Conservation (phyloP, 2,888 invertebrate species). For the Stenoptilia bipunctidactyla region DNA sequence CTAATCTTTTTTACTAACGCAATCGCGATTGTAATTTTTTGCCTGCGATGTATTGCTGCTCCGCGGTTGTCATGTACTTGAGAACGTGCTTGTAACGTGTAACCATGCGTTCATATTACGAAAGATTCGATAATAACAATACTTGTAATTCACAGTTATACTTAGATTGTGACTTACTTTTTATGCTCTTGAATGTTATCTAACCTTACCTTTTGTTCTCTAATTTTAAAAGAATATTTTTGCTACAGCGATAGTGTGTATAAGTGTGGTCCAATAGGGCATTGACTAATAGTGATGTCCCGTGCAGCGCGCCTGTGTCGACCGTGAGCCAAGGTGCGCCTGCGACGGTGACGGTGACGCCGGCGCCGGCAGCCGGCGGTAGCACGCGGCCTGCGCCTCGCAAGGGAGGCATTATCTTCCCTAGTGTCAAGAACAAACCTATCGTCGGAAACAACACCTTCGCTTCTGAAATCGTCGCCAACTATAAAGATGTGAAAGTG, state of each 20-base stretch:
- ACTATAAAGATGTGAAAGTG: slow-evolving; percentile 88
- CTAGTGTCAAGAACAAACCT: slow-evolving; percentile 92
- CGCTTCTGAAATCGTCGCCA: slow-evolving; percentile 80
- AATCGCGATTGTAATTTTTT: slow-evolving; percentile 23
- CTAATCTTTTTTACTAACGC: slow-evolving; percentile 21
- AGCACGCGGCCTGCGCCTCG: slow-evolving; percentile 64
- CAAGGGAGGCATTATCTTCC: slow-evolving; percentile 90
- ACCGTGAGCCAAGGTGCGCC: slow-evolving; percentile 35
- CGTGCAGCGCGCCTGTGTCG: slow-evolving; percentile 48
- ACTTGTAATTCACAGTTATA: too few species aligned
- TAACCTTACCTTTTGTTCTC: too few species aligned
- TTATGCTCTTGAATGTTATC: too few species aligned
- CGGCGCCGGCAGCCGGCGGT: slow-evolving; percentile 43
- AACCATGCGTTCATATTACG: too few species aligned
- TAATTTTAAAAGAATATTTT: too few species aligned
- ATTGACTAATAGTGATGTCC: slow-evolving; percentile 50
- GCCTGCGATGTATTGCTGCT: slow-evolving; percentile 11
- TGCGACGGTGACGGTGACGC: slow-evolving; percentile 27
- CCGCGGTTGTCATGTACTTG: slow-evolving; percentile 19
- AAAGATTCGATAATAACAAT: too few species aligned
- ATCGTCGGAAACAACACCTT: slow-evolving; percentile 87
- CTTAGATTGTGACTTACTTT: too few species aligned
- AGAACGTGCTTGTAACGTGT: too few species aligned
- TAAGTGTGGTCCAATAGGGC: too few species aligned
- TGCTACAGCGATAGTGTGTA: too few species aligned